Percentiles rank a stretch among this genome's conserved stretches.
phyloP scores from a whole-genome alignment of 64 coral and sea anemone genomes.

The Pachyseris speciosa region DNA sequence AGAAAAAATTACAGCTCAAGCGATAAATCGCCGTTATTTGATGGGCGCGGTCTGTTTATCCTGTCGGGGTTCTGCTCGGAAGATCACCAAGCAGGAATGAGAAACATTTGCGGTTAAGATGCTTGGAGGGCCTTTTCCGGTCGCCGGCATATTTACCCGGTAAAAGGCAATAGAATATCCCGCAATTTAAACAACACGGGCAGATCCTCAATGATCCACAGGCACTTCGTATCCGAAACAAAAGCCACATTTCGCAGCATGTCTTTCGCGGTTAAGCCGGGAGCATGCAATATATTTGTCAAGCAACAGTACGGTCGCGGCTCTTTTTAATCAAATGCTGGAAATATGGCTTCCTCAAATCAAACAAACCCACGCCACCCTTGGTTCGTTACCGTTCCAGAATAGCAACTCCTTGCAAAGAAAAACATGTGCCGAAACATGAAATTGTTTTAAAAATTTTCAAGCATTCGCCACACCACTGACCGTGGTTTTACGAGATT shows the following conservation, averaged over 20 bases:
- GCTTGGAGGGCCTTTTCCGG: conserved; percentile 21
- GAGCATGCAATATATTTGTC: background rate
- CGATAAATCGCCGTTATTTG: conserved; percentile 12
- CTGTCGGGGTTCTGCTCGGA: background rate
- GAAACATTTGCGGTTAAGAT: conserved; percentile 44
- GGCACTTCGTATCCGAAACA: no score
- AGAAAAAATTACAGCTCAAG: conserved; percentile 3
- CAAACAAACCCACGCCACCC: background rate
- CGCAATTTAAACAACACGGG: background rate
- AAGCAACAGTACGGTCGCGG: background rate
- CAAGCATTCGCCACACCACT: no score
- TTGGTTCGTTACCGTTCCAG: background rate
- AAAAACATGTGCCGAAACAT: background rate
- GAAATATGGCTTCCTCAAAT: background rate
- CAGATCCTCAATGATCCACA: background rate
- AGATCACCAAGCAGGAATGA: background rate
- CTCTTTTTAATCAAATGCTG: background rate
- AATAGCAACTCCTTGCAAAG: background rate
- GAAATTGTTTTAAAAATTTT: background rate
- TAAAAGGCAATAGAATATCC: background rate
- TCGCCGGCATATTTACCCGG: background rate
- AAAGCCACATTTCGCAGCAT: no score
- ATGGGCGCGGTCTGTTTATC: conserved; percentile 25
- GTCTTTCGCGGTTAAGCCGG: background rate
- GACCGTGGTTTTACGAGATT: background rate